phyloP scores from a whole-genome alignment of 2,113 vertebrate species.

The Sylvilagus bachmani region DNA sequence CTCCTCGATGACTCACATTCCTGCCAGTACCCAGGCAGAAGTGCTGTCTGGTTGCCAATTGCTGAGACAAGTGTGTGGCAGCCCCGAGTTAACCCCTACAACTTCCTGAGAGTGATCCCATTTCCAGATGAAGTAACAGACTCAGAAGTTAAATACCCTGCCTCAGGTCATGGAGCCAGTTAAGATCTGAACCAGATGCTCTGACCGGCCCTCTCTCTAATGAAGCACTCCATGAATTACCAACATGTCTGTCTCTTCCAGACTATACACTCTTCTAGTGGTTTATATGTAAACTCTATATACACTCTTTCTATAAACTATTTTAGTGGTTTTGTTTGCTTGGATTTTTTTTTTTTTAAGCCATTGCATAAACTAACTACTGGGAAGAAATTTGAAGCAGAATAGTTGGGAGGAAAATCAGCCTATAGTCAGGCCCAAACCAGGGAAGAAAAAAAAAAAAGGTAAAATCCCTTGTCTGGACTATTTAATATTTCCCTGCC shows the following conservation, averaged over 20 bases:
- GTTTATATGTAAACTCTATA: background rate
- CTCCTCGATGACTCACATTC: background rate
- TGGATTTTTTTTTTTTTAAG: slow-evolving; percentile 54
- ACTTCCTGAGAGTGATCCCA: background rate
- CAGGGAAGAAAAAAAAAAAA: background rate
- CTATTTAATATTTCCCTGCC: background rate
- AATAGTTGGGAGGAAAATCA: background rate
- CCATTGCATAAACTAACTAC: slow-evolving; percentile 33
- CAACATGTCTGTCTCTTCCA: background rate
- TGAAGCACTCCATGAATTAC: background rate
- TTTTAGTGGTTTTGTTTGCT: slow-evolving; percentile 11
- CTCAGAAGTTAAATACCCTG: slow-evolving; percentile 21
- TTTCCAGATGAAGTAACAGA: slow-evolving; percentile 20
- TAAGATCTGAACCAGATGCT: slow-evolving; percentile 9
- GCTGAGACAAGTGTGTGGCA: background rate
- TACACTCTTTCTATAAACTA: slow-evolving; percentile 14
- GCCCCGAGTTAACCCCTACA: background rate
- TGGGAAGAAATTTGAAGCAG: background rate
- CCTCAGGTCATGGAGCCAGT: background rate
- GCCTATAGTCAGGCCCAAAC: slow-evolving; percentile 5
- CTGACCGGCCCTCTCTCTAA: background rate
- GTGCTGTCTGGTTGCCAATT: background rate
- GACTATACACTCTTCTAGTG: background rate
- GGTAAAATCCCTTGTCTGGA: background rate
- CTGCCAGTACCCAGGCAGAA: slow-evolving; percentile 10